Conservation (phyloP, 2,797 vertebrate species). For the Synanceia verrucosa region DNA sequence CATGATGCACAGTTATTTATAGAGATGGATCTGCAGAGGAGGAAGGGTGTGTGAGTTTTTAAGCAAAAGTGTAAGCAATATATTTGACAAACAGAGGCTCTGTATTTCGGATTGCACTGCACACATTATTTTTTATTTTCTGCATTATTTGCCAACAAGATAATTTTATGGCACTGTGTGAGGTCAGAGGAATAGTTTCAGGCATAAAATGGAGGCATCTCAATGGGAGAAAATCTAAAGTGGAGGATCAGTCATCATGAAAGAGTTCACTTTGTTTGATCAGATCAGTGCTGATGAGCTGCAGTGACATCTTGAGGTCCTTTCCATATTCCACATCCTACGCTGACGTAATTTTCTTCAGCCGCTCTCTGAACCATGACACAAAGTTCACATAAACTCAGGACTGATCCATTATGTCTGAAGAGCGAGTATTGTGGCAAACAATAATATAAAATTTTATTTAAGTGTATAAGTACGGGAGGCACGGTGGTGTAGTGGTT, state of each 20-base stretch:
- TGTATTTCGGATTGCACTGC: not conserved
- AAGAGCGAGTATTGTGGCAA: not conserved
- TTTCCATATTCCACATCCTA: not conserved
- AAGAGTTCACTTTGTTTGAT: not conserved
- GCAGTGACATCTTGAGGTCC: conserved; percentile 18
- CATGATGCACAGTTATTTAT: not conserved
- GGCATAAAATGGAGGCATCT: not conserved
- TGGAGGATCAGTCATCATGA: not conserved
- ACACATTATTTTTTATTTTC: not conserved
- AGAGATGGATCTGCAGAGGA: not conserved
- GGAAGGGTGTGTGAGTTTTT: not conserved
- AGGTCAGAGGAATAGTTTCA: not conserved
- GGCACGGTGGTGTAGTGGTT: too few relatives aligned
- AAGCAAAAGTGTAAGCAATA: not conserved
- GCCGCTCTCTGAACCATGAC: not conserved
- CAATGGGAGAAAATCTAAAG: too few relatives aligned
- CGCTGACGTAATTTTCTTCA: not conserved
- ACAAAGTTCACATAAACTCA: not conserved
- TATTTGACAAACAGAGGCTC: not conserved
- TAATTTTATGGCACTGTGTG: not conserved
- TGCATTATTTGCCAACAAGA: not conserved
- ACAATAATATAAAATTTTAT: too few relatives aligned
- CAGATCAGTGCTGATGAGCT: not conserved
- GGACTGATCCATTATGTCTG: not conserved
- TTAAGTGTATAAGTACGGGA: too few relatives aligned